phyloP scores from a whole-genome alignment of 1,140 invertebrate genomes.

The Matsumurasca onukii region DNA sequence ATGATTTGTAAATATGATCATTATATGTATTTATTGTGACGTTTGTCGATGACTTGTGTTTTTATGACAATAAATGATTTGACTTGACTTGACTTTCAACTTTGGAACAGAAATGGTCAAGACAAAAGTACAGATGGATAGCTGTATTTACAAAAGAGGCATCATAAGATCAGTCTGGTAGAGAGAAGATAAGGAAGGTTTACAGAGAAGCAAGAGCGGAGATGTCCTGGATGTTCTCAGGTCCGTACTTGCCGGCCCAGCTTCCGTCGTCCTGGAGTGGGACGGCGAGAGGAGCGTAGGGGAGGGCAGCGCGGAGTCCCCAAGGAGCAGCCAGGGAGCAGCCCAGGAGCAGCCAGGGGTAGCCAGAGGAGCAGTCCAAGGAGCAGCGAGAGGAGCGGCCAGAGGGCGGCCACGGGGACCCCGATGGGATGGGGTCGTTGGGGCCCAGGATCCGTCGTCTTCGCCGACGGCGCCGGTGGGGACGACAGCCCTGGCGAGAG shows the following conservation, averaged over 20 bases:
- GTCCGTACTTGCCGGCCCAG: conserved; percentile 41
- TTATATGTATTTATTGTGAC: too few species aligned
- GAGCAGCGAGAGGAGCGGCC: neutral
- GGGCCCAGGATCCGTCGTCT: conserved; percentile 3
- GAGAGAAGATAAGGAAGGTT: neutral
- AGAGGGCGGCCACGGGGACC: conserved; percentile 5
- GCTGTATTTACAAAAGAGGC: conserved; percentile 2
- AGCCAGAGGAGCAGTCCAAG: conserved; percentile 10
- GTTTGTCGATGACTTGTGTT: too few species aligned
- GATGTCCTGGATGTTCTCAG: conserved; percentile 20
- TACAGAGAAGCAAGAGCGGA: too few species aligned
- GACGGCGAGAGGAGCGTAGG: conserved; percentile 9
- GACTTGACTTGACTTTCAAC: too few species aligned
- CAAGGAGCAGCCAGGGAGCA: neutral
- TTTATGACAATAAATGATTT: too few species aligned
- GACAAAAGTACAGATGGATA: neutral
- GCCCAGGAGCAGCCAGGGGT: conserved; percentile 6
- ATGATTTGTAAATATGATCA: too few species aligned
- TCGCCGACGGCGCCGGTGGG: neutral
- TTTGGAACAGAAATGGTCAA: neutral
- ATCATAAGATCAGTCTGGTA: too few species aligned
- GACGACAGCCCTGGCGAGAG: neutral
- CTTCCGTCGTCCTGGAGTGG: conserved; percentile 37
- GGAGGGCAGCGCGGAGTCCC: conserved; percentile 25
- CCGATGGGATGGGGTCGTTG: neutral